Evolutionary conservation across 1,140 invertebrate species (phyloP).

Genomic region (Neodiprion fabricii): DNA sequence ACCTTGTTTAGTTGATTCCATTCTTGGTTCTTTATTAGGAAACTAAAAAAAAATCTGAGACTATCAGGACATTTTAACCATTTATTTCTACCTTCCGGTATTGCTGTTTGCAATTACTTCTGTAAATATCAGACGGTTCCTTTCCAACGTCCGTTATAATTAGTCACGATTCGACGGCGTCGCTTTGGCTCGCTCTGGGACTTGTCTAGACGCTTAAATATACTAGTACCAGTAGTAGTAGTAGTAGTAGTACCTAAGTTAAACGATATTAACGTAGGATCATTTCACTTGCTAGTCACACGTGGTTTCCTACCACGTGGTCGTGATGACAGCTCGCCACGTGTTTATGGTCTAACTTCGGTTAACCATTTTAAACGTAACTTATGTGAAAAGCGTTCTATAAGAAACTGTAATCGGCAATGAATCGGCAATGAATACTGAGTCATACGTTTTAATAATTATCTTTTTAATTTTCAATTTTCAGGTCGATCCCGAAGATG

Average conservation of each 20-base stretch:
- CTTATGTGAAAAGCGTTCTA: too few relatives aligned
- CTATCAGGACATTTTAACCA: not conserved
- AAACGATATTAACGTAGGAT: slow-evolving; percentile 2
- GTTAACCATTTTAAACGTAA: too few relatives aligned
- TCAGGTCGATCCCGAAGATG: slow-evolving; percentile 18
- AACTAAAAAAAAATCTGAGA: not conserved
- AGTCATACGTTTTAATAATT: too few relatives aligned
- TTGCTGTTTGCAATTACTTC: not conserved
- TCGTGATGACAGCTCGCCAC: not conserved
- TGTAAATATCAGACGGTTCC: not conserved
- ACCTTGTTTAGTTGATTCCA: not conserved
- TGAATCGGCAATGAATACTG: too few relatives aligned
- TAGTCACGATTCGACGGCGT: slow-evolving; percentile 4
- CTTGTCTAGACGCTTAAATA: not conserved
- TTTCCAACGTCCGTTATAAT: not conserved
- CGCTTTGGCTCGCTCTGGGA: not conserved
- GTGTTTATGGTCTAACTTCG: not conserved
- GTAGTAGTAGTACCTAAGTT: not conserved
- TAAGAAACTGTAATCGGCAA: too few relatives aligned
- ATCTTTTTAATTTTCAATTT: not conserved
- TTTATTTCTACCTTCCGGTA: too few relatives aligned
- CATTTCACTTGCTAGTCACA: not conserved
- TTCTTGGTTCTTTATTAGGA: not conserved
- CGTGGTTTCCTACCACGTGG: not conserved
- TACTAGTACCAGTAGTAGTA: too few relatives aligned